phyloP scores from a whole-genome alignment of 2,113 vertebrate species.

The Murina feae region DNA sequence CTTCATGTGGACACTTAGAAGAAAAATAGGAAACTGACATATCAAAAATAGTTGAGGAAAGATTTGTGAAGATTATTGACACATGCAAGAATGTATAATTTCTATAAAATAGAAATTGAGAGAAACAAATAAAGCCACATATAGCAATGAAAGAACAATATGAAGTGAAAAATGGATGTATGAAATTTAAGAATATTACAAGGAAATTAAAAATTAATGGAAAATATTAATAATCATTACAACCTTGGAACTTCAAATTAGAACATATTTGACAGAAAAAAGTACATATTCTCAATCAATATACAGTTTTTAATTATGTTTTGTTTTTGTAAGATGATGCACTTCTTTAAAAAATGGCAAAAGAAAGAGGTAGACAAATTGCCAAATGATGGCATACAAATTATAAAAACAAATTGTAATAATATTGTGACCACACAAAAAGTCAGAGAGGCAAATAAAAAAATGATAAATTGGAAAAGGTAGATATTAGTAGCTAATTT shows the following conservation, averaged over 20 bases:
- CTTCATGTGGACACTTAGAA: not conserved
- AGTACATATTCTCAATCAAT: not conserved
- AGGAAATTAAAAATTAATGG: not conserved
- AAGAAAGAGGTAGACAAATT: not conserved
- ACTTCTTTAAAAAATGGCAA: not conserved
- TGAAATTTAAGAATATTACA: not conserved
- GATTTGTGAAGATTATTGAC: not conserved
- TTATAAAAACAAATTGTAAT: not conserved
- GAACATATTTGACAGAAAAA: not conserved
- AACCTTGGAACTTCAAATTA: not conserved
- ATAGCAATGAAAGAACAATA: not conserved
- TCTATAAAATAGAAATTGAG: not conserved
- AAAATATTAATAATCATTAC: not conserved
- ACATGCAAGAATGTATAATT: not conserved
- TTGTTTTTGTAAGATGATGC: not conserved
- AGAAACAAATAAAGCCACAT: not conserved
- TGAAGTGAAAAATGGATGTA: not conserved
- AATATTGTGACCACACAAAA: not conserved
- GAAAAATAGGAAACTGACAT: not conserved
- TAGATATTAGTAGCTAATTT: not conserved
- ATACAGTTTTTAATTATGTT: not conserved
- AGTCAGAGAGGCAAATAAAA: not conserved
- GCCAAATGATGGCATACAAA: not conserved
- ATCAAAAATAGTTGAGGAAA: not conserved
- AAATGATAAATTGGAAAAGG: not conserved